Conservation (phyloP, 53 echinoderm and acorn worm genomes). For the Pentamera pediparva region DNA sequence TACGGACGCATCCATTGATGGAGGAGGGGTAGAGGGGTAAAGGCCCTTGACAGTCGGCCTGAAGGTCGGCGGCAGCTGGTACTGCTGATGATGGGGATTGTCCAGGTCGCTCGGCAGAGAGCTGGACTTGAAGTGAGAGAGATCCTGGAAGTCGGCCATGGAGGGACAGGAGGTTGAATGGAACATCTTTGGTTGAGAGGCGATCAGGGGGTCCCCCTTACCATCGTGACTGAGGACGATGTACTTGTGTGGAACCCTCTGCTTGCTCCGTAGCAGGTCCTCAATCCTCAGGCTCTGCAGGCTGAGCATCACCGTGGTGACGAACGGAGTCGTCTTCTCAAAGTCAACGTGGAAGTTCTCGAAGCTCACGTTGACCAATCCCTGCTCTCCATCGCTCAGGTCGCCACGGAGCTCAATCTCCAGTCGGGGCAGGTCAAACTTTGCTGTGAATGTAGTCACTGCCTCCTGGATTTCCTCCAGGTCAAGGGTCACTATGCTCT, state of each 20-base stretch:
- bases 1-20: constrained; percentile 64
- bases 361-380: constrained; percentile 72
- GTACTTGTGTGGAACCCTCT: constrained; percentile 62
- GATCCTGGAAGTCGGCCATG: constrained; percentile 52
- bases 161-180: constrained; percentile 96
- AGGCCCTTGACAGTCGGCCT: background rate
- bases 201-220: background rate
- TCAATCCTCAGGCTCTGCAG: constrained; percentile 84
- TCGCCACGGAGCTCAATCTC: constrained; percentile 75
- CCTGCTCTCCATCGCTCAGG: constrained; percentile 89
- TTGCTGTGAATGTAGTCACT: constrained; percentile 52
- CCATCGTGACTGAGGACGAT: constrained; percentile 75
- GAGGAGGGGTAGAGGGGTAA: constrained; percentile 83
- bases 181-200: constrained; percentile 48
- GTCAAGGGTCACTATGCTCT: too few relatives aligned
- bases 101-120: constrained; percentile 78
- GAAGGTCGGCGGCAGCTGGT: constrained; percentile 30
- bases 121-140: constrained; percentile 59
- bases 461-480: background rate
- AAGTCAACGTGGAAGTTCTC: constrained; percentile 81
- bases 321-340: constrained; percentile 66
- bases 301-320: constrained; percentile 60
- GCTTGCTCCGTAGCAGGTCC: constrained; percentile 60
- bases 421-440: constrained; percentile 86
- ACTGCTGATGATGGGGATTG: constrained; percentile 38